Evolutionary conservation across 2,113 vertebrate genomes (phyloP).

Genomic region (Gymnarchus niloticus): DNA sequence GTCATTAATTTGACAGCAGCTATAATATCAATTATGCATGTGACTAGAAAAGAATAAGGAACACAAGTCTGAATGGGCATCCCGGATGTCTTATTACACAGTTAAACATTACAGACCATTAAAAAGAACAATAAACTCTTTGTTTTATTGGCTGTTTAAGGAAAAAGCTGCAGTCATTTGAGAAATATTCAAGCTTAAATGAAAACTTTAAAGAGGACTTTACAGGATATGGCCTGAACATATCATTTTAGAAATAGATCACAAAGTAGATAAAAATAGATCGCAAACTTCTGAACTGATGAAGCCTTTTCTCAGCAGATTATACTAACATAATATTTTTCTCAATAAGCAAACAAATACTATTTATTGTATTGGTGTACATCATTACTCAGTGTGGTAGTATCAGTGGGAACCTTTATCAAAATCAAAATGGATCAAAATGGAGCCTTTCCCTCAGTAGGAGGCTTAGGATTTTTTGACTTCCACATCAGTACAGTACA

Average conservation of each 20-base stretch:
- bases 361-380: not conserved
- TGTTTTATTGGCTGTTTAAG: not conserved
- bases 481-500: too few species aligned
- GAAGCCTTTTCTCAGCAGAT: not conserved
- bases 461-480: too few species aligned
- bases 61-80: too few species aligned
- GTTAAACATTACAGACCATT: not conserved
- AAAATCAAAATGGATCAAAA: too few species aligned
- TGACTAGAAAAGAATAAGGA: not conserved
- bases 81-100: not conserved
- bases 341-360: not conserved
- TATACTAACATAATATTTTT: not conserved
- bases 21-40: not conserved
- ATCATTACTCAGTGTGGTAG: not conserved
- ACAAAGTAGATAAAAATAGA: not conserved
- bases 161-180: not conserved
- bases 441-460: too few species aligned
- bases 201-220: not conserved
- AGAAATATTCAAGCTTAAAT: not conserved
- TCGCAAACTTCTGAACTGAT: not conserved
- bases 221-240: not conserved
- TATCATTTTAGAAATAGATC: not conserved
- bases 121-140: not conserved
- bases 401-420: too few species aligned
- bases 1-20: not conserved